Base-by-base conservation (phyloP, 2,113 vertebrate genomes). In the Oplegnathus fasciatus region DNA sequence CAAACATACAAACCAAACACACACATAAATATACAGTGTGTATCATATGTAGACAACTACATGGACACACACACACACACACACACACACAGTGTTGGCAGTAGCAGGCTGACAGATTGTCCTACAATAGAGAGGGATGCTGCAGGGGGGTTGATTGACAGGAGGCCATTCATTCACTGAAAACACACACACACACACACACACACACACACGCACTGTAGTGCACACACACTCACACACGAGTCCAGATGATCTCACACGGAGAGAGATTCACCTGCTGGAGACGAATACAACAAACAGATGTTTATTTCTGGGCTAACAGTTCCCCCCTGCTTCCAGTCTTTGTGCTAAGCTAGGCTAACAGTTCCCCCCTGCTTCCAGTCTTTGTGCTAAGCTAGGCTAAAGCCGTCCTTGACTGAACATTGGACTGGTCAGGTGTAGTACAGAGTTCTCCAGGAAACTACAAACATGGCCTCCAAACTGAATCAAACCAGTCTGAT, bases 101-200 rank as follows among this genome's bases (percentile, higher is more conserved):
- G 89, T 17, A 62, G 66, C 76, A 69, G 83, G 75, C 74, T 85
- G 88, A 90, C 91, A 90, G 90, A 91, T 91, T 92, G 85, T 71
- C 72, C 32, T 61, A 80, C 69, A 87, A 86, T 72, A 74, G 78
- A 79, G 79, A 85, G 72, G 42, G 46, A 85, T 54, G 85, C 60
- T 80, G 68, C 67, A 46, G 74, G 50, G 55, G 70, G 66, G 50
- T 32, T 77, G 75, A 84, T 66, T 73, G 82, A 88, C 82, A 87
- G 75, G 72, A 86, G 48, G 65, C 75, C 20, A 83, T 83, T 83
- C 74, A 83, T 69, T 69, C 65, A 83, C 48, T 48, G 32, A 44
- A 67, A 28, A 58, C 62, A 74, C 60, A 81, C 69, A 65, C 60
- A 55, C 58, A 80, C 60, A 50, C 58, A 78, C 20, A 6, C 17